Percentiles rank a stretch among this genome's conserved stretches.
These are phyloP conservation scores for Lasioglossum calceatum DNA, from an alignment of 2,888 invertebrate genomes.

Conservation along the genomic window DNA sequence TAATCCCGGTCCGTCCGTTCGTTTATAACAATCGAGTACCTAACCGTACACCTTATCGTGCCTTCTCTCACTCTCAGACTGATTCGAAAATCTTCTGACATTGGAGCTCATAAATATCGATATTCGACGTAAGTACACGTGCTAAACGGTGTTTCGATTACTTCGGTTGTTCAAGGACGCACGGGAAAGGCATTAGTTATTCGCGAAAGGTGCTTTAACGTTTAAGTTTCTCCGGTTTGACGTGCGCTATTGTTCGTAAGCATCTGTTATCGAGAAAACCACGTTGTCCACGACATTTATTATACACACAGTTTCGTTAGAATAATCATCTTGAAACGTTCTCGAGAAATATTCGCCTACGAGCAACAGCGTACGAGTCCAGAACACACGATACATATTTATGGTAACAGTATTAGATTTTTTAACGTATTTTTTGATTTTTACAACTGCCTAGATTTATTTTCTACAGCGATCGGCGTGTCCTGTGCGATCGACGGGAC, in stretches of 20 bases:
- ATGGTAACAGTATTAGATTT: conserved; percentile 66
- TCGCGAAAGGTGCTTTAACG: conserved; percentile 50
- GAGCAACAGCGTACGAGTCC: not conserved
- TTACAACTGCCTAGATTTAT: conserved; percentile 40
- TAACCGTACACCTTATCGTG: not conserved
- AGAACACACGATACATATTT: conserved; percentile 52
- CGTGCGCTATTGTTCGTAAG: not conserved
- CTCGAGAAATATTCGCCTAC: not conserved
- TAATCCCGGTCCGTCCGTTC: not conserved
- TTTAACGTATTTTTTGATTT: conserved; percentile 32
- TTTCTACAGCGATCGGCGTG: conserved; percentile 26
- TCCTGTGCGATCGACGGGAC: not conserved
- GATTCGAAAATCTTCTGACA: conserved; percentile 16
- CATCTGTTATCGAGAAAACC: not conserved
- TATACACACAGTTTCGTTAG: no score
- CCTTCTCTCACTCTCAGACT: conserved; percentile 8
- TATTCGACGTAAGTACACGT: not conserved
- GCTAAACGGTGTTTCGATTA: conserved; percentile 20
- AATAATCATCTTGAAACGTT: not conserved
- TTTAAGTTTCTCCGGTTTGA: conserved; percentile 35
- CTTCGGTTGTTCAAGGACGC: not conserved
- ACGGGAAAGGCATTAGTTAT: not conserved
- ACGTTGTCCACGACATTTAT: no score
- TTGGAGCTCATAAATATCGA: not conserved
- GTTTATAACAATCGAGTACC: not conserved